phyloP scores from a whole-genome alignment of 2,888 invertebrate species.

The Falcaria lacertinaria region DNA sequence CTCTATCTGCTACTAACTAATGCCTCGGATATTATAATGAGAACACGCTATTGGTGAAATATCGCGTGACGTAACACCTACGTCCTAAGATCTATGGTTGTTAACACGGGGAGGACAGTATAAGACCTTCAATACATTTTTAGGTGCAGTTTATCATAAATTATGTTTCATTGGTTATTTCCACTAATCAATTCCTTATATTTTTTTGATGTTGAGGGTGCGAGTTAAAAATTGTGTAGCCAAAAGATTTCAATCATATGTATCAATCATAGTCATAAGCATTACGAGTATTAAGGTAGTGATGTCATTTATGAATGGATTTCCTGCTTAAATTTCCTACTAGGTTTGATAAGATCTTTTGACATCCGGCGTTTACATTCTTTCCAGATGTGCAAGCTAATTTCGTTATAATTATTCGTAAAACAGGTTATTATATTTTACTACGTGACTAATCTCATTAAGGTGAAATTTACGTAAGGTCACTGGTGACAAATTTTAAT shows the following conservation, averaged over 20 bases:
- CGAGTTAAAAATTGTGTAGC: too few relatives aligned
- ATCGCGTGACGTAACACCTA: slow-evolving; percentile 23
- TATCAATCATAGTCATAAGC: too few relatives aligned
- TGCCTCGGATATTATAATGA: slow-evolving; percentile 56
- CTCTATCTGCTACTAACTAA: slow-evolving; percentile 59
- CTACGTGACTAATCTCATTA: slow-evolving; percentile 25
- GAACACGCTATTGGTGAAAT: slow-evolving; percentile 47
- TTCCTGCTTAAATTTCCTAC: not conserved
- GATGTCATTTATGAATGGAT: too few relatives aligned
- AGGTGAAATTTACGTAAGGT: slow-evolving; percentile 9
- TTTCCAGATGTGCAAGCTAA: slow-evolving; percentile 5
- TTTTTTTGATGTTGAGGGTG: too few relatives aligned
- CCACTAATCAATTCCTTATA: not conserved
- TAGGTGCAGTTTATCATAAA: too few relatives aligned
- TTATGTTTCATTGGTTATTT: too few relatives aligned
- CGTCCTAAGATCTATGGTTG: not conserved
- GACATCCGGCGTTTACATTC: not conserved
- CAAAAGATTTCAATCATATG: too few relatives aligned
- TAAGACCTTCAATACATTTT: too few relatives aligned
- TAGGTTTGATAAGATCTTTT: not conserved
- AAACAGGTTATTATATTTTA: not conserved
- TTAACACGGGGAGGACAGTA: not conserved
- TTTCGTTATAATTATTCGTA: not conserved
- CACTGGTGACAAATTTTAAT: slow-evolving; percentile 14
- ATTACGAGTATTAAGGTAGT: too few relatives aligned